Conservation (phyloP, 2,113 vertebrate species). For the Psilopogon haemacephalus region DNA sequence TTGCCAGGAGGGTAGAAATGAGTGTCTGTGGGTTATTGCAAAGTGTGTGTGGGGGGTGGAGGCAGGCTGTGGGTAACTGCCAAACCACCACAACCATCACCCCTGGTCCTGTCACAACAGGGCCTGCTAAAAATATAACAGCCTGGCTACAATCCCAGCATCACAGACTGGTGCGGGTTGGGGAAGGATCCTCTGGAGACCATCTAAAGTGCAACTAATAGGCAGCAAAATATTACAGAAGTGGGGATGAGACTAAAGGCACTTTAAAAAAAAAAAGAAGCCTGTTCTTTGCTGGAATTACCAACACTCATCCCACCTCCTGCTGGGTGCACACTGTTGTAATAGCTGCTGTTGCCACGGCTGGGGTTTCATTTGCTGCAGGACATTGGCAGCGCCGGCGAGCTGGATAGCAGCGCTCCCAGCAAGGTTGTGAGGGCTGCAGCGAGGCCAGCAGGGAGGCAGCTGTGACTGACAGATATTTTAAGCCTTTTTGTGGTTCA, state of each 20-base stretch:
- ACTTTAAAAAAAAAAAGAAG: neutral
- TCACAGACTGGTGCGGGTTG: too few species aligned
- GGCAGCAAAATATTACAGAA: neutral
- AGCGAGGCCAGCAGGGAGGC: neutral
- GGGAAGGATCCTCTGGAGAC: too few species aligned
- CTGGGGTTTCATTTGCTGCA: constrained; percentile 13
- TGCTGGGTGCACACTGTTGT: neutral
- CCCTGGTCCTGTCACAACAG: neutral
- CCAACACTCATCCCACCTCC: neutral
- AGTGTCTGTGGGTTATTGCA: too few species aligned
- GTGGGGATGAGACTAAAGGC: neutral
- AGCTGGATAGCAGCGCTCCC: neutral
- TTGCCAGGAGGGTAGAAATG: too few species aligned
- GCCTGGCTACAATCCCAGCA: neutral
- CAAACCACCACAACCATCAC: too few species aligned
- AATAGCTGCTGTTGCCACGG: constrained; percentile 15
- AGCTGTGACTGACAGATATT: constrained; percentile 11
- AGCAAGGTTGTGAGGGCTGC: neutral
- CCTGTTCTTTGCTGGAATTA: neutral
- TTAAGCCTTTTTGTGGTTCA: constrained; percentile 1
- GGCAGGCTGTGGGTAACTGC: too few species aligned
- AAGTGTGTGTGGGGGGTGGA: too few species aligned
- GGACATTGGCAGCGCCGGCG: neutral
- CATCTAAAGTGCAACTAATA: neutral
- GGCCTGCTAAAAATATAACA: neutral